Conservation (phyloP, 92 coral and sea anemone genomes). For the Desmophyllum pertusum region DNA sequence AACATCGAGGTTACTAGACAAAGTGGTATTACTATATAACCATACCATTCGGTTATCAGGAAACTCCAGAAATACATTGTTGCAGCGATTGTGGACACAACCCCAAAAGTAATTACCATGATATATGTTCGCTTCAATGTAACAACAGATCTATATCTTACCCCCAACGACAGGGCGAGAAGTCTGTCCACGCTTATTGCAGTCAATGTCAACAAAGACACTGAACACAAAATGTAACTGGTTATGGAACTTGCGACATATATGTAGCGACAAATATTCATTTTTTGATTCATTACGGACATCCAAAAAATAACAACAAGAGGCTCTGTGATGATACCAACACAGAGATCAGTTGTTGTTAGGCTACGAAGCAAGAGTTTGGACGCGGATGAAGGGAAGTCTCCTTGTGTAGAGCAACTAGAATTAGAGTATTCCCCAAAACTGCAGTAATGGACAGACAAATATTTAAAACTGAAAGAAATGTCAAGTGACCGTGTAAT, state of each 20-base stretch:
- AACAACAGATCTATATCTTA: slow-evolving; percentile 2
- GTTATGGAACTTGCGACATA: not conserved
- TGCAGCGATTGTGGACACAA: not conserved
- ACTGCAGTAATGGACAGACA: slow-evolving; percentile 7
- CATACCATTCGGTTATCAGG: not conserved
- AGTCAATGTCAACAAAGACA: not conserved
- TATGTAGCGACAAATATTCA: not conserved
- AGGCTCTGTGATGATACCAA: not conserved
- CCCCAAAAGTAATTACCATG: not conserved
- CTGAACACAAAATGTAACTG: not conserved
- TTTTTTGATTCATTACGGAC: not conserved
- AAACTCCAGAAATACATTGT: not conserved
- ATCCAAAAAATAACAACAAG: not conserved
- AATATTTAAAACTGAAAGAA: not conserved
- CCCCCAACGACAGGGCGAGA: slow-evolving; percentile 3
- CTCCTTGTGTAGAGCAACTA: slow-evolving; percentile 18
- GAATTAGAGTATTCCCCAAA: slow-evolving; percentile 26
- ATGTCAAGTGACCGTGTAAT: slow-evolving; percentile 3
- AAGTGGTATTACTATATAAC: not conserved
- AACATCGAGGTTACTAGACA: not conserved
- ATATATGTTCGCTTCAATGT: not conserved
- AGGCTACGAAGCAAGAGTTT: slow-evolving; percentile 22
- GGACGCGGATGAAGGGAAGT: slow-evolving; percentile 18
- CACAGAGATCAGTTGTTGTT: slow-evolving; percentile 31
- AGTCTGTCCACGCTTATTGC: slow-evolving; percentile 21